These are phyloP conservation scores for Andrena camellia DNA, from an alignment of 2,888 invertebrate species.

Conservation along the genomic window DNA sequence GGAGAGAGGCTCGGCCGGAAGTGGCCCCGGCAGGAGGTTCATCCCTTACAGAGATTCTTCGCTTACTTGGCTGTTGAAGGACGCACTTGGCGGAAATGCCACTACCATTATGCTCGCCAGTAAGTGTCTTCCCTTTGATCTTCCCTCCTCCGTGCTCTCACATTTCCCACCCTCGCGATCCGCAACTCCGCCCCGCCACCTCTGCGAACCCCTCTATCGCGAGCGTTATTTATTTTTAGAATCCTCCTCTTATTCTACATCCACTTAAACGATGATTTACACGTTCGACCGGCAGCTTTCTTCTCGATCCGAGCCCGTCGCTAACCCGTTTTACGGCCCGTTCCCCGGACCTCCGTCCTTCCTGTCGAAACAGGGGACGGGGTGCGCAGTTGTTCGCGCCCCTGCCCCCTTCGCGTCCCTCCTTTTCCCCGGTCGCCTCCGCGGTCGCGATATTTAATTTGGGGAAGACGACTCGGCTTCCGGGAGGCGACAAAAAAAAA, in stretches of 20 bases:
- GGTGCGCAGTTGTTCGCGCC: slow-evolving; percentile 13
- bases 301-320: slow-evolving; percentile 11
- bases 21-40: slow-evolving; percentile 86
- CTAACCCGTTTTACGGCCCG: slow-evolving; percentile 41
- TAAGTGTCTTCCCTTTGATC: slow-evolving; percentile 84
- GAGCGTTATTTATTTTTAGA: slow-evolving; percentile 52
- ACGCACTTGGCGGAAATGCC: slow-evolving; percentile 92
- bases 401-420: background rate
- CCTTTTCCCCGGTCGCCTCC: background rate
- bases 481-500: slow-evolving; percentile 16
- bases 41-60: slow-evolving; percentile 93
- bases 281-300: slow-evolving; percentile 36
- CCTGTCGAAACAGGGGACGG: background rate
- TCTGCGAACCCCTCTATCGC: background rate
- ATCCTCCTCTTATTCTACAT: slow-evolving; percentile 10
- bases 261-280: slow-evolving; percentile 54
- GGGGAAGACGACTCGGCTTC: slow-evolving; percentile 25
- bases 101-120: slow-evolving; percentile 93
- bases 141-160: slow-evolving; percentile 48
- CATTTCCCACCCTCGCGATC: slow-evolving; percentile 37
- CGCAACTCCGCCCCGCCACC: background rate
- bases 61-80: slow-evolving; percentile 93
- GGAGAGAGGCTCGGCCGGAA: slow-evolving; percentile 79
- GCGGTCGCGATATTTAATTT: slow-evolving; percentile 44
- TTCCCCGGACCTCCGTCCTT: slow-evolving; percentile 15